A percentile compares a stretch with the other conserved stretches of the same genome.
Evolutionary conservation across 2,113 vertebrate genomes (phyloP).

Genomic region (Ctenomys sociabilis): DNA sequence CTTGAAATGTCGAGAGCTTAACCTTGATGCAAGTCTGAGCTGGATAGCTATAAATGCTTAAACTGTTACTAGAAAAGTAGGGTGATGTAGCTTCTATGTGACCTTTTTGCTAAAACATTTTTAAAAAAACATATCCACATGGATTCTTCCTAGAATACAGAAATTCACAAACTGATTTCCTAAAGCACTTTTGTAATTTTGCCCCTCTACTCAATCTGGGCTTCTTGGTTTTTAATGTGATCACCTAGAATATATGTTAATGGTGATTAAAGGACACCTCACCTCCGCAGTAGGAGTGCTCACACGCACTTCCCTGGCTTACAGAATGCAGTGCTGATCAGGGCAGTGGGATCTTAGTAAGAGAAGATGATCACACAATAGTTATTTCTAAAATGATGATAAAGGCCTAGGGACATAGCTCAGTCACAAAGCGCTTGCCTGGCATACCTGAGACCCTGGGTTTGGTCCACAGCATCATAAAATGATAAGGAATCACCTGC

Average conservation of each 20-base stretch:
- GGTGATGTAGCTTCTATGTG: background rate
- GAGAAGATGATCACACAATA: background rate
- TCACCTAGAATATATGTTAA: background rate
- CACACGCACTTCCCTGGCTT: background rate
- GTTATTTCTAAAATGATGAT: background rate
- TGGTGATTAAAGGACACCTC: background rate
- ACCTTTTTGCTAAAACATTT: background rate
- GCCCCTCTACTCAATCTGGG: background rate
- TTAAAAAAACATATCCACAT: background rate
- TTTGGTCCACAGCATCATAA: background rate
- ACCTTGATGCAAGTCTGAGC: background rate
- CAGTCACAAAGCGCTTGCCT: background rate
- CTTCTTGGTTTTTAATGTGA: background rate
- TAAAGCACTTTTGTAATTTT: background rate
- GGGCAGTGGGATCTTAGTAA: background rate
- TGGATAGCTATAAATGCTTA: background rate
- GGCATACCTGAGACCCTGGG: background rate
- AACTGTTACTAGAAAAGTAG: accelerated
- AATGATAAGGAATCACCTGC: background rate
- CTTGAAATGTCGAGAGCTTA: background rate
- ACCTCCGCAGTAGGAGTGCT: background rate
- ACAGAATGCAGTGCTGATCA: background rate
- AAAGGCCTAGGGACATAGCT: background rate
- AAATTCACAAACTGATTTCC: constrained; percentile 36
- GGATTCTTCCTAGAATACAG: constrained; percentile 13